These are phyloP conservation scores for Phenganax subtilis DNA, from an alignment of 92 coral and sea anemone genomes.

Conservation along the genomic window DNA sequence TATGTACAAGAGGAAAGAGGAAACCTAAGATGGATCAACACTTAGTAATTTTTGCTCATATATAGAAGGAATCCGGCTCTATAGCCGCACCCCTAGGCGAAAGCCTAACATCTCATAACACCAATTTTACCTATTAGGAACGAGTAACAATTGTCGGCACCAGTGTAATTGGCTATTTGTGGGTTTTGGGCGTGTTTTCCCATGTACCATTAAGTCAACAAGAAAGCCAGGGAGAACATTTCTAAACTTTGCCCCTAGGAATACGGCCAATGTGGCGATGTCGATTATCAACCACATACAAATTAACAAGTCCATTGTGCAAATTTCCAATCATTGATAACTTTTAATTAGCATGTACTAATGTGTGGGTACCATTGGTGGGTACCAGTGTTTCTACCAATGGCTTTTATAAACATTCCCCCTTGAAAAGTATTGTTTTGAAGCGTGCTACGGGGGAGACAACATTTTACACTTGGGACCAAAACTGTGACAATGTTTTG, in stretches of 20 bases:
- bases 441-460: background rate
- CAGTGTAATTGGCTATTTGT: constrained; percentile 35
- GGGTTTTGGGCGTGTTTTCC: constrained; percentile 56
- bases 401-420: background rate
- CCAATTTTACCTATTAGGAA: constrained; percentile 71
- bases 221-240: constrained; percentile 57
- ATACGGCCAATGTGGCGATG: constrained; percentile 49
- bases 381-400: background rate
- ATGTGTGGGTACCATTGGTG: background rate
- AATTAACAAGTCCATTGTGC: constrained; percentile 57
- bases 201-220: constrained; percentile 68
- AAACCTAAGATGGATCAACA: background rate
- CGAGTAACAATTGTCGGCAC: constrained; percentile 52
- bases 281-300: constrained; percentile 55
- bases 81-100: background rate
- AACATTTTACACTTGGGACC: constrained; percentile 26
- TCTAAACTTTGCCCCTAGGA: constrained; percentile 44
- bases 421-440: background rate
- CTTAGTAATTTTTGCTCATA: background rate
- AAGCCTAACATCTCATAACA: background rate
- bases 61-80: background rate
- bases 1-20: background rate
- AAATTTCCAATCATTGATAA: background rate
- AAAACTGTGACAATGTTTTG: background rate
- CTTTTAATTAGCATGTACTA: background rate